Evolutionary conservation across 1,140 invertebrate genomes (phyloP), one percentile per base, ranked within the genome.

Genomic region (Calliphora vicina): DNA sequence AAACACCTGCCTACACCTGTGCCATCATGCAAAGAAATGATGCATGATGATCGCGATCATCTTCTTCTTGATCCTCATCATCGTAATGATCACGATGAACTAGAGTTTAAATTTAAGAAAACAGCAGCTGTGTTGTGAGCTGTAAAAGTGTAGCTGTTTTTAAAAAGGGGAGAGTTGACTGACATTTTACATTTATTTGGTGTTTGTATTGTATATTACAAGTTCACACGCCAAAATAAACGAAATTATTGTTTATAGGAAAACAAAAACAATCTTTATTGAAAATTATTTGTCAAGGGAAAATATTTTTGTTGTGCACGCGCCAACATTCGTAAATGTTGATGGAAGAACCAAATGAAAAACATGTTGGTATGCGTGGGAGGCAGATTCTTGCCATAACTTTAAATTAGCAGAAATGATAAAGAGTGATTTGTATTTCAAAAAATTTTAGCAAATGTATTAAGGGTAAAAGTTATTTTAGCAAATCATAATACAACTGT

Each of bases 1-100:
- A 78, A 78, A 78, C 74, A 78, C 74, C 74, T 78, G 74, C 74
- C 74, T 45, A 78, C 74, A 78, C 35, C 74, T 78, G 74, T 78
- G n/a, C 61, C n/a, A 78, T 25, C 74, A 78, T 78, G 35, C 35
- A 42, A 78, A 9, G 23, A 43, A 78, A 78, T 23, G n/a, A 67
- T 17, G 17, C 17, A 78, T 78, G 35, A 13, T 23, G 35, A 45
- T 1, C 35, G 8, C n/a, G 13, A 57, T 57, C 50, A 57, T 57
- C 15, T n/a, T 15, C n/a, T 5, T n/a, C 15, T 6, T n/a, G 0
- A 57, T 57, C 45, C 2, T 23, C 6, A 67, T 67, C n/a, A 23
- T 23, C n/a, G 23, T 23, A 5, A 67, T 23, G 17, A 20, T 10
- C 6, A 25, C 8, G 10, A 57, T 25, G 57, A 67, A 67, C 20